A percentile compares a stretch with the other conserved stretches of the same genome.
Evolutionary conservation across 2,797 vertebrate species (phyloP).

Genomic region (Dipus sagitta): DNA sequence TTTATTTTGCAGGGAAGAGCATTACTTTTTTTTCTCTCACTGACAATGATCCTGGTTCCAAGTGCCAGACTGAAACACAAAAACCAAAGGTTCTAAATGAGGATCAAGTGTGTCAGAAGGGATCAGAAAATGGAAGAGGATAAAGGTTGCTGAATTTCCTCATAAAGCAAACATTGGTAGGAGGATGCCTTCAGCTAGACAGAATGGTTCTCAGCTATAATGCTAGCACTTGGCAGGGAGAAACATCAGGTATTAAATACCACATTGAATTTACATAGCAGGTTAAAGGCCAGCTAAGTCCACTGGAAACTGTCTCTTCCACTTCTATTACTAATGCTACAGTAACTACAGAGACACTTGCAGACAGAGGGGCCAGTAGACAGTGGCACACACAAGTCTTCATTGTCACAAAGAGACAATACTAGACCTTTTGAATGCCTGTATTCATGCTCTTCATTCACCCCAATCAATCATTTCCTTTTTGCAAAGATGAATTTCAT

Average conservation of each 20-base stretch:
- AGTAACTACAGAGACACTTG: neutral
- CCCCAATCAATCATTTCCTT: conserved; percentile 45
- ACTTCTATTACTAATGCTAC: too few species aligned
- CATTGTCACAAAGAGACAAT: neutral
- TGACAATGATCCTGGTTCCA: conserved; percentile 57
- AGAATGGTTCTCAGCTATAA: neutral
- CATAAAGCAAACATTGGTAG: conserved; percentile 39
- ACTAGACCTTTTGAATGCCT: neutral
- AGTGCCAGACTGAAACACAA: conserved; percentile 15
- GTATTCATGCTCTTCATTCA: neutral
- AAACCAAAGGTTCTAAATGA: conserved; percentile 64
- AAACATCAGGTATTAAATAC: neutral
- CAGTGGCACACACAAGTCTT: neutral
- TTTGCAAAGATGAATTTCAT: neutral
- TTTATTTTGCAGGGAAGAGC: conserved; percentile 54
- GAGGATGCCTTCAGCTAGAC: neutral
- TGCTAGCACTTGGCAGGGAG: neutral
- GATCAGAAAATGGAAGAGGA: conserved; percentile 14
- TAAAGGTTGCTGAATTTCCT: conserved; percentile 60
- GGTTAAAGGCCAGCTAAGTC: neutral
- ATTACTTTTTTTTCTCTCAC: conserved; percentile 53
- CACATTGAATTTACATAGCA: neutral
- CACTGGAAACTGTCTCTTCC: too few species aligned
- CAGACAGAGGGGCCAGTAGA: neutral
- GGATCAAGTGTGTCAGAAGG: neutral